These are phyloP conservation scores for Labeo catla DNA, from an alignment of 2,113 vertebrate genomes.

Conservation along the genomic window DNA sequence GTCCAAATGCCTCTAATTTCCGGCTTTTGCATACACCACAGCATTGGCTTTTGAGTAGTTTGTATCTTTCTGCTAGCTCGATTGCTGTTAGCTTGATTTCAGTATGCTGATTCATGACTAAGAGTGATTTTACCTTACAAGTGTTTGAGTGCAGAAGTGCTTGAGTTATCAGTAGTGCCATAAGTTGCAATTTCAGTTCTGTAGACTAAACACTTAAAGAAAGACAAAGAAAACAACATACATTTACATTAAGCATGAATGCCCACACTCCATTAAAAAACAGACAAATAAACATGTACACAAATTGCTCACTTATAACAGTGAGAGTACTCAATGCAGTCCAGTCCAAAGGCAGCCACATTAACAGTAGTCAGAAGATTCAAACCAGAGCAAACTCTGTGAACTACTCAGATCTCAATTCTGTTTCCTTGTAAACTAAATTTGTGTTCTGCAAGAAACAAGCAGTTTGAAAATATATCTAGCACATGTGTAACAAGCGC, in stretches of 20 bases:
- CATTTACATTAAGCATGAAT: constrained; percentile 12
- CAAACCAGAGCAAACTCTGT: constrained; percentile 40
- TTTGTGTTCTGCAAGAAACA: constrained; percentile 18
- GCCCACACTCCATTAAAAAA: neutral
- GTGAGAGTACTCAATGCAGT: constrained; percentile 53
- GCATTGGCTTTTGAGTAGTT: neutral
- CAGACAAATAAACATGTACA: neutral
- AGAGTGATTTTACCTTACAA: constrained; percentile 3
- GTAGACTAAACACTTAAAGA: constrained; percentile 3
- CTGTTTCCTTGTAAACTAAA: neutral
- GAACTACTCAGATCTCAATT: neutral
- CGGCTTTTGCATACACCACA: neutral
- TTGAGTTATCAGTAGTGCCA: constrained; percentile 40
- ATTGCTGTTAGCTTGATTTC: neutral
- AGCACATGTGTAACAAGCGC: constrained; percentile 9
- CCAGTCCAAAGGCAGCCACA: constrained; percentile 54
- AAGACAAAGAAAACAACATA: constrained; percentile 2
- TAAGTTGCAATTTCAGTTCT: constrained; percentile 38
- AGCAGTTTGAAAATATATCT: constrained; percentile 34
- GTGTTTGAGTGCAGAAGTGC: constrained; percentile 29
- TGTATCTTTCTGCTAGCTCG: neutral
- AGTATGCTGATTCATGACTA: neutral
- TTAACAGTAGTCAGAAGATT: constrained; percentile 43
- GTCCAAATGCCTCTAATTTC: neutral
- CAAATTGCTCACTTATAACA: constrained; percentile 63